Evolutionary conservation across 2,888 invertebrate species (phyloP).

Genomic region (Cephalotes varians): DNA sequence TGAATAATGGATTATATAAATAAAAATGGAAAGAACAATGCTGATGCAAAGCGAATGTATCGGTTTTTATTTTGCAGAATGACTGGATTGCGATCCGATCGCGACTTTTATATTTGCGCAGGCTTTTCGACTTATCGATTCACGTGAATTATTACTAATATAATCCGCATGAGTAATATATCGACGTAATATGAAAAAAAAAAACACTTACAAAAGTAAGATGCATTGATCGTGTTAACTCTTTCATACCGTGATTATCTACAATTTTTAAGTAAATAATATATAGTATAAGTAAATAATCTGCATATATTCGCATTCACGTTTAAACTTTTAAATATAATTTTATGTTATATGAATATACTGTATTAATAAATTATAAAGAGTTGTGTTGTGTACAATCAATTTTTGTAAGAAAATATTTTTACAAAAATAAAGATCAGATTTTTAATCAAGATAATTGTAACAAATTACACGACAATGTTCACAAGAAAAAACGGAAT

Average conservation of each 20-base stretch:
- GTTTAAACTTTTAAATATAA: not conserved
- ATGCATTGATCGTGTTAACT: not conserved
- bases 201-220: not conserved
- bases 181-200: not conserved
- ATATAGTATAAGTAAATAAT: not conserved
- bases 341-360: not conserved
- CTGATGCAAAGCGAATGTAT: not conserved
- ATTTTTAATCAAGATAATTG: not conserved
- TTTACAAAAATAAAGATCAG: not conserved
- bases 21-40: not conserved
- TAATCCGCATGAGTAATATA: not conserved
- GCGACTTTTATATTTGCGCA: not conserved
- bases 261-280: not conserved
- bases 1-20: constrained; percentile 22
- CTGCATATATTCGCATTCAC: not conserved
- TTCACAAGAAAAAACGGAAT: not conserved
- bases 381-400: not conserved
- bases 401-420: not conserved
- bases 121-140: not conserved
- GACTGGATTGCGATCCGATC: not conserved
- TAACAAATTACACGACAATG: not conserved
- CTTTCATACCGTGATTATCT: not conserved
- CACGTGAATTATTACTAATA: constrained; percentile 3
- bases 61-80: not conserved
- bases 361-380: not conserved